Base-by-base conservation (phyloP, 2,888 invertebrate species). In the Epinotia nisella region DNA sequence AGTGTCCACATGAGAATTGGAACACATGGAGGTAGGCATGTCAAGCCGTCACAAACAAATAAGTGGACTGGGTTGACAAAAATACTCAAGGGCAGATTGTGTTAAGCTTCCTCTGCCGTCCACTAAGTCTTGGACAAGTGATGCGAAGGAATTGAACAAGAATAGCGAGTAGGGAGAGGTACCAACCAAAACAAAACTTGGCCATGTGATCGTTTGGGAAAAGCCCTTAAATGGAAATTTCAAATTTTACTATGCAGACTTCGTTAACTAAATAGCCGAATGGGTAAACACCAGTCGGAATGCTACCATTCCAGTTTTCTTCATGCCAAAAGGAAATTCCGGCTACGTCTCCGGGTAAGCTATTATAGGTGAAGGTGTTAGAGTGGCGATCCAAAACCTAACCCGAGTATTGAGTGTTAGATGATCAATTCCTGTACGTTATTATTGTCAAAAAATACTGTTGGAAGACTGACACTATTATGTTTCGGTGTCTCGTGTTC, bases 401-500 rank as follows among this genome's bases (percentile, higher is more conserved):
- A 24, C 21, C 13, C 15, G 45, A 45, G 4, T 2, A 17, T 17
- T 60, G 17, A 11, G 13, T 39, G 35, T 17, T 4, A 51, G n/a
- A 13, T 17, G 13, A n/a, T 49, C 17, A 24, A 49, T 62, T 17
- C 24, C 11, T 11, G 61, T 21, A 61, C 41, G 7, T 5, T 62
- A 51, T 62, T 51, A 62, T 62, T 62, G 62, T 51, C 24, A 39
- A 62, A n/a, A 29, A 29, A 59, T n/a, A 35, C 15, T 41, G 45
- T 45, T 45, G 45, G 45, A 45, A 61, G 61, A 61, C 45, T 60
- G 41, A 19, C 13, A 60, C 15, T 19, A n/a, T 29, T 7, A 41
- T 7, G 15, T 61, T 3, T 2, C 3, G 13, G 1, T 61, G 3
- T 21, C 13, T 45, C n/a, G 4, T 49, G 45, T 45, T 61, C 7